Evolutionary conservation across 2,797 vertebrate species (phyloP).

Genomic region (Sebastes flavidus): DNA sequence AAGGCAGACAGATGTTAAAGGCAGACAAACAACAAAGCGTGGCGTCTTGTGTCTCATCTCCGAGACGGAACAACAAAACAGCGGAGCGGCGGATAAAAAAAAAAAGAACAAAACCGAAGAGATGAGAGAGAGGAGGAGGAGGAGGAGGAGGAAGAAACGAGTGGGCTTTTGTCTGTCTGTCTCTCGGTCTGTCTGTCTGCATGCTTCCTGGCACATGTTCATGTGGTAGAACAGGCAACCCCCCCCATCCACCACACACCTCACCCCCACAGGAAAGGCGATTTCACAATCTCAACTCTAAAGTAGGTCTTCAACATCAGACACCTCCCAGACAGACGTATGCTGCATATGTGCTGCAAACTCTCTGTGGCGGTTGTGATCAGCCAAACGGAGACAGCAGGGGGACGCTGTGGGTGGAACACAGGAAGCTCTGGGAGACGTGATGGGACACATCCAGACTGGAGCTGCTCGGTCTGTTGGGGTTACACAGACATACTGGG

Average conservation of each 20-base stretch:
- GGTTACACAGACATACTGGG: slow-evolving; percentile 5
- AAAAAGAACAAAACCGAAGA: slow-evolving; percentile 42
- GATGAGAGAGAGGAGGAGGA: slow-evolving; percentile 50
- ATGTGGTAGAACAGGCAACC: slow-evolving; percentile 31
- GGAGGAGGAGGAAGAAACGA: slow-evolving; percentile 57
- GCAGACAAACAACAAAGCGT: slow-evolving; percentile 62
- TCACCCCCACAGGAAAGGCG: slow-evolving; percentile 27
- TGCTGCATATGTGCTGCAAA: slow-evolving; percentile 41
- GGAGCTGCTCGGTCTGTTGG: slow-evolving; percentile 8
- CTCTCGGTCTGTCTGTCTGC: slow-evolving; percentile 20
- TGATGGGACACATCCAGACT: slow-evolving; percentile 13
- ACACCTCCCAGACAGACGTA: slow-evolving; percentile 45
- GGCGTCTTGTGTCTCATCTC: slow-evolving; percentile 50
- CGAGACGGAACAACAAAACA: slow-evolving; percentile 58
- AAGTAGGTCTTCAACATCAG: slow-evolving; percentile 41
- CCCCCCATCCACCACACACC: slow-evolving; percentile 6
- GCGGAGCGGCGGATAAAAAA: slow-evolving; percentile 10
- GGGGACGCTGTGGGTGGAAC: slow-evolving; percentile 40
- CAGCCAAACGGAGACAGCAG: slow-evolving; percentile 30
- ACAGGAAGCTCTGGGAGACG: slow-evolving; percentile 29
- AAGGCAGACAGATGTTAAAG: slow-evolving; percentile 68
- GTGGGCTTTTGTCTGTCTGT: slow-evolving; percentile 54
- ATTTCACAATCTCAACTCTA: slow-evolving; percentile 10
- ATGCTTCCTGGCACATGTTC: slow-evolving; percentile 41
- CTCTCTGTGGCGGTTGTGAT: slow-evolving; percentile 31